phyloP scores from a whole-genome alignment of 2,797 vertebrate species.

The Darevskia mixta region DNA sequence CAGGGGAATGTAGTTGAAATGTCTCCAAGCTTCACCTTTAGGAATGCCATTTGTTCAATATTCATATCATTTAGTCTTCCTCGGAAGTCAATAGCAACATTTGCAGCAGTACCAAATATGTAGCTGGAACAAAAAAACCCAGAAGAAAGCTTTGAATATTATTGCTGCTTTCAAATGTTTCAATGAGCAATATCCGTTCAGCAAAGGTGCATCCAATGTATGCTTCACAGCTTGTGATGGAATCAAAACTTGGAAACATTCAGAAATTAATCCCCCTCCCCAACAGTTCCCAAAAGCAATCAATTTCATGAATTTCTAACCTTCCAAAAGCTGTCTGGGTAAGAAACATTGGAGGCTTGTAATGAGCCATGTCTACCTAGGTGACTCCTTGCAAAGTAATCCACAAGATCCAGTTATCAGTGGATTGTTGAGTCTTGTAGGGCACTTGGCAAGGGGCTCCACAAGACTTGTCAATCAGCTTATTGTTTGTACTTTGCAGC shows the following conservation, averaged over 20 bases:
- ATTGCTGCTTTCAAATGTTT: neutral
- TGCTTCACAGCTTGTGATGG: neutral
- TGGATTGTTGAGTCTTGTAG: no score
- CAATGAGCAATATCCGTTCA: neutral
- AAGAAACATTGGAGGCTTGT: no score
- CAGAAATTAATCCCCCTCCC: neutral
- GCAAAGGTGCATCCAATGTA: no score
- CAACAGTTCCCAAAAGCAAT: neutral
- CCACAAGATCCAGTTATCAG: no score
- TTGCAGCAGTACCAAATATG: conserved; percentile 49
- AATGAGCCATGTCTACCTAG: no score
- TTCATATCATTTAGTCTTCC: conserved; percentile 34
- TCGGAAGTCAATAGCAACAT: conserved; percentile 56
- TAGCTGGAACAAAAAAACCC: conserved; percentile 42
- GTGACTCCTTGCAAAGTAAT: no score
- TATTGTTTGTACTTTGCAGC: no score
- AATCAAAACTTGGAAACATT: neutral
- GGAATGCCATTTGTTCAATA: conserved; percentile 50
- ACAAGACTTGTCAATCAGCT: no score
- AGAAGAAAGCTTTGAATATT: conserved; percentile 56
- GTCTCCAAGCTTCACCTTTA: conserved; percentile 61
- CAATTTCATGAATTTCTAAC: neutral
- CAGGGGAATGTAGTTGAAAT: conserved; percentile 43
- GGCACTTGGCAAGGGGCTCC: no score
- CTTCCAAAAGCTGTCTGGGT: neutral